phyloP scores from a whole-genome alignment of 1,140 invertebrate species.

The Scaptomyza montana region DNA sequence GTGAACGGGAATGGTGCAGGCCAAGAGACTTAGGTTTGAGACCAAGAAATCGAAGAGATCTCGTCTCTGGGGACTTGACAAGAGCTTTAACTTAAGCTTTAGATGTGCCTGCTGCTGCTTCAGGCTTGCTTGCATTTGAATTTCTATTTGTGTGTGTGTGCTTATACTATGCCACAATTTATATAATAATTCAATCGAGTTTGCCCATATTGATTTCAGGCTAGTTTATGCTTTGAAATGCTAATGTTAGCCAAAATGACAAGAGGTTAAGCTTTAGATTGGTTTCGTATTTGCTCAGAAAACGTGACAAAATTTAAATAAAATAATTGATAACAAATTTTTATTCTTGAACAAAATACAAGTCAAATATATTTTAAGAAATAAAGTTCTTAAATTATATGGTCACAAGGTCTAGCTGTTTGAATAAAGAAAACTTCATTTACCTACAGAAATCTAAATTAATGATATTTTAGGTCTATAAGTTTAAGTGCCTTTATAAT shows the following conservation, averaged over 20 bases:
- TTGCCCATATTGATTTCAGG: conserved; percentile 48
- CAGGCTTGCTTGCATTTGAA: background rate
- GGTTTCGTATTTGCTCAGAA: background rate
- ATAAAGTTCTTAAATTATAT: no score
- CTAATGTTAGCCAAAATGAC: conserved; percentile 16
- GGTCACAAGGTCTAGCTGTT: no score
- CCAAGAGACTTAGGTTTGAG: conserved; percentile 7
- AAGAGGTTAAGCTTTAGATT: background rate
- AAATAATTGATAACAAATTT: no score
- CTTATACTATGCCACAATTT: conserved; percentile 47
- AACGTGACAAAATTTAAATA: no score
- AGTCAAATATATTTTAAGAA: no score
- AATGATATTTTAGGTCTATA: no score
- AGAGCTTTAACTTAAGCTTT: background rate
- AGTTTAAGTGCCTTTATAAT: no score
- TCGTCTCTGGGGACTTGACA: conserved; percentile 17
- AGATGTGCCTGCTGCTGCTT: background rate
- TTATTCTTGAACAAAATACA: no score
- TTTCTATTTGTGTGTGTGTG: conserved; percentile 30
- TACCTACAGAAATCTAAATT: no score
- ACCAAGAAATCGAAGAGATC: background rate
- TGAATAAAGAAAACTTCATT: no score
- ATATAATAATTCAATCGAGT: conserved; percentile 73
- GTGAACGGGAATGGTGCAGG: conserved; percentile 4
- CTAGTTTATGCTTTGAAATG: conserved; percentile 51